Conservation (phyloP, 2,113 vertebrate species). For the Taurulus bubalis region DNA sequence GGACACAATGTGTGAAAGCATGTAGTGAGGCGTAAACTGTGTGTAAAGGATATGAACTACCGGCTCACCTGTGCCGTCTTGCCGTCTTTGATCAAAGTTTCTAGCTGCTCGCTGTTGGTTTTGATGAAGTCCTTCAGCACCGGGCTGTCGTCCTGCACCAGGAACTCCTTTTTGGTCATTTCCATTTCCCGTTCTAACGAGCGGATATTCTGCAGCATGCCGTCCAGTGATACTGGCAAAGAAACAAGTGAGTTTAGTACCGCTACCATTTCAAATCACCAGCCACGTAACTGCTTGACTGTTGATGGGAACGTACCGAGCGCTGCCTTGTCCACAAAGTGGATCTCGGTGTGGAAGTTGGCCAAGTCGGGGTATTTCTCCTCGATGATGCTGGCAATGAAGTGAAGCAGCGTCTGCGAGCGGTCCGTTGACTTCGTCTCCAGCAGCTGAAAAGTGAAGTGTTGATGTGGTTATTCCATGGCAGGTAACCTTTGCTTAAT, state of each 20-base stretch:
- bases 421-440: conserved; percentile 98
- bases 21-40: too few species aligned
- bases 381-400: conserved; percentile 89
- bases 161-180: conserved; percentile 91
- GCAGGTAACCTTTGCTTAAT: background rate
- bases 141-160: conserved; percentile 90
- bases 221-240: conserved; percentile 90
- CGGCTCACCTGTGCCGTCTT: conserved; percentile 91
- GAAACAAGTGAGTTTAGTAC: conserved; percentile 7
- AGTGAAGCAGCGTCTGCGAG: conserved; percentile 94
- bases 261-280: background rate
- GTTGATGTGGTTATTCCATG: background rate
- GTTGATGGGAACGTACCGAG: conserved; percentile 83
- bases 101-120: conserved; percentile 86
- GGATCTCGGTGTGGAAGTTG: conserved; percentile 90
- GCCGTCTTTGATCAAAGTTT: conserved; percentile 89
- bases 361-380: conserved; percentile 92
- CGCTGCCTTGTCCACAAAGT: conserved; percentile 95
- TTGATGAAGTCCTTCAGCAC: conserved; percentile 94
- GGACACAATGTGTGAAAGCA: background rate
- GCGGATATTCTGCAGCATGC: conserved; percentile 89
- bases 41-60: background rate
- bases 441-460: conserved; percentile 85
- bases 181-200: conserved; percentile 93
- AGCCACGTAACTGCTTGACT: background rate